Percentiles rank a stretch among this genome's conserved stretches.
These are phyloP conservation scores for Eidolon helvum DNA, from an alignment of 2,113 vertebrate genomes.

Conservation along the genomic window DNA sequence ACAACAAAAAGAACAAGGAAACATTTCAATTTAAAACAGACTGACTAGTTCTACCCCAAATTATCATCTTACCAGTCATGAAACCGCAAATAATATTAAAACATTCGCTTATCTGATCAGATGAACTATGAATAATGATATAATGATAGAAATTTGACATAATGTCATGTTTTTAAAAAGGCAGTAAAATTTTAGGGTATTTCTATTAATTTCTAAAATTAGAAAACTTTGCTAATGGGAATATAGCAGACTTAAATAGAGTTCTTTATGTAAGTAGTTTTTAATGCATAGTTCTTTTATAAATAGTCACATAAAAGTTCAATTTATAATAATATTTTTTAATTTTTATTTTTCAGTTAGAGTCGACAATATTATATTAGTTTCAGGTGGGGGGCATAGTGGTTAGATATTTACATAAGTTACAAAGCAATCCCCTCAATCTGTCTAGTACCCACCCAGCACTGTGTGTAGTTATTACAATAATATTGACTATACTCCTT, in stretches of 20 bases:
- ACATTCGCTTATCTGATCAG: not conserved
- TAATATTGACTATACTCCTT: no score
- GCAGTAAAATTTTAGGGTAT: not conserved
- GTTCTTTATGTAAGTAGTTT: not conserved
- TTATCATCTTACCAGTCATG: not conserved
- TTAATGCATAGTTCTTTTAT: not conserved
- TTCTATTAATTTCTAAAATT: conserved; percentile 28
- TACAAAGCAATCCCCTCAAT: no score
- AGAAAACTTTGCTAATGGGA: not conserved
- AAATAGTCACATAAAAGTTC: conserved; percentile 17
- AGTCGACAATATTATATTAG: no score
- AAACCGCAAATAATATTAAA: not conserved
- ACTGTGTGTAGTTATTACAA: no score
- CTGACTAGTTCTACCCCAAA: not conserved
- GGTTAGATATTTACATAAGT: no score
- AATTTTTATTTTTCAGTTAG: no score
- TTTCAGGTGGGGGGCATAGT: no score
- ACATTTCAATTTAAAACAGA: not conserved
- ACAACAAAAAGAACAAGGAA: not conserved
- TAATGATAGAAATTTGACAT: not conserved
- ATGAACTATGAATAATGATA: not conserved
- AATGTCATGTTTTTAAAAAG: not conserved
- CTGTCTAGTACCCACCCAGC: no score
- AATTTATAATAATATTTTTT: not conserved
- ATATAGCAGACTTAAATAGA: not conserved